Base-by-base conservation (phyloP, 2,888 invertebrate species). In the Heliconius cydno region DNA sequence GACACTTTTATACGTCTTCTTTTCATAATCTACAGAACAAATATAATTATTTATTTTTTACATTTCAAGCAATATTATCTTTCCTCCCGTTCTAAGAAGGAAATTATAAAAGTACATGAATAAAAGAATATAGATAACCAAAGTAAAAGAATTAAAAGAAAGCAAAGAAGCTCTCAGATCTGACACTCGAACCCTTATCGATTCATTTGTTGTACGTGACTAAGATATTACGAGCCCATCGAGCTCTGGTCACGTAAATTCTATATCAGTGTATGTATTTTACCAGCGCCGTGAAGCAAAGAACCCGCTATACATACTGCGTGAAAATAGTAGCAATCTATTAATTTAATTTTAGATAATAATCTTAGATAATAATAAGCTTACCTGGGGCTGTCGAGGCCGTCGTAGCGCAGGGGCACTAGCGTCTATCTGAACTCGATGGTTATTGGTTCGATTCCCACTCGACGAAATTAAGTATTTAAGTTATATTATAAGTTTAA, bases 151-250 rank as follows among this genome's bases (percentile, higher is more conserved):
- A 68, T 66, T 66, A 71, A 52, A 72, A 52, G 52, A 72, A 72
- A 52, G 30, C 46, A 72, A 57, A 72, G 72, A 72, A 10, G 72
- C 72, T 57, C 46, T 52, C 19, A 72, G 72, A 46, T 30, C 52
- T 52, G 52, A 46, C 46, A 28, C 52, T 57, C 22, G 30, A 52
- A 52, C 46, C 28, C 72, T 72, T 72, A 72, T 72, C 46, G 52
- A 72, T 72, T 72, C 28, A 72, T 72, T 72, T 72, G 46, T 72
- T 38, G 68, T 38, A 72, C 72, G 72, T 72, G 52, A 72, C 72
- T 72, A 25, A 72, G 30, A 5, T 72, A 30, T 68, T 68, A 68
- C 12, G 52, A 72, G 71, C 71, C 1, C 28, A 72, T 28, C 52
- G 30, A 52, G 28, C 46, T 34, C 34, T 2, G 63, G 10, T 46